These are phyloP conservation scores for Clarias fuscus DNA, from an alignment of 2,797 vertebrate genomes.

Conservation along the genomic window DNA sequence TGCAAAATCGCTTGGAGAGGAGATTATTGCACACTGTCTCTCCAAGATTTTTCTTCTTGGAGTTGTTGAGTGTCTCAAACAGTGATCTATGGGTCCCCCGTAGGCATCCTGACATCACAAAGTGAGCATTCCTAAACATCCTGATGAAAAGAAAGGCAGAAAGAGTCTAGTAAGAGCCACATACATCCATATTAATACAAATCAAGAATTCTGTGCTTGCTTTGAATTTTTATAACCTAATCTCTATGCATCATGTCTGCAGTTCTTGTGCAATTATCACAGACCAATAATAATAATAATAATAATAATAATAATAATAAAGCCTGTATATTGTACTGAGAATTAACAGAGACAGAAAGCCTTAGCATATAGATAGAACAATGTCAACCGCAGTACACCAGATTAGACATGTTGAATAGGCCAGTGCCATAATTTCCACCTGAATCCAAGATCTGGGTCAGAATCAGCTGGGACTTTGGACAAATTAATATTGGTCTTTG, in stretches of 20 bases:
- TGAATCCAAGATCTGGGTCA: no score
- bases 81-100: conserved; percentile 48
- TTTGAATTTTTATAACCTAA: neutral
- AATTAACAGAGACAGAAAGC: no score
- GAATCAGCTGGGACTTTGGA: no score
- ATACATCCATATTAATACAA: no score
- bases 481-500: no score
- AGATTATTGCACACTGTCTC: neutral
- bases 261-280: neutral
- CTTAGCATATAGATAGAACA: no score
- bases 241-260: neutral
- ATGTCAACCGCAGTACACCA: no score
- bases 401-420: no score
- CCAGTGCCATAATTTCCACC: no score
- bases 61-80: conserved; percentile 54
- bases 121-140: conserved; percentile 68
- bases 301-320: no score
- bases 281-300: no score
- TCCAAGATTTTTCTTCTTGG: neutral
- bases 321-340: no score
- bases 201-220: neutral
- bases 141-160: conserved; percentile 53
- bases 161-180: neutral
- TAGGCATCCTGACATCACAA: conserved; percentile 58
- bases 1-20: neutral